Conservation (phyloP, 2,113 vertebrate genomes). For the Paedocypris sp. region DNA sequence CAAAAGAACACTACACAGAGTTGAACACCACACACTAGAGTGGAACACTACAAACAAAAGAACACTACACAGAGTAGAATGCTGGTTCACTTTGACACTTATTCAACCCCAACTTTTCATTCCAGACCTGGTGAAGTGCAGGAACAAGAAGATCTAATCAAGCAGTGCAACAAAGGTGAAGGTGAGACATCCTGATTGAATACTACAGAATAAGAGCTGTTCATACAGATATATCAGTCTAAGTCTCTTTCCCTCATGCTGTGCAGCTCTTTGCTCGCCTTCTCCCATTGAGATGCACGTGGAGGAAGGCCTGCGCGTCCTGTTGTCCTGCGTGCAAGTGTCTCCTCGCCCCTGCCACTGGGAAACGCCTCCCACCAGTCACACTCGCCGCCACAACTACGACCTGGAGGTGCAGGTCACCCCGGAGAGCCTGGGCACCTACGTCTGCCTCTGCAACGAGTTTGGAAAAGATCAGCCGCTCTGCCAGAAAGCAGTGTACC, state of each 20-base stretch:
- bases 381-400: conserved; percentile 50
- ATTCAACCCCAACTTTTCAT: too few relatives aligned
- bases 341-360: conserved; percentile 68
- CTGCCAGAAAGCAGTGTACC: conserved; percentile 62
- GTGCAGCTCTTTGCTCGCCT: conserved; percentile 43
- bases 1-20: too few relatives aligned
- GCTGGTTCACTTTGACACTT: too few relatives aligned
- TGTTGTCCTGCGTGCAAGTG: conserved; percentile 61
- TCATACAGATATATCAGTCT: too few relatives aligned
- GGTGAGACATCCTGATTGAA: too few relatives aligned
- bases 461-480: conserved; percentile 43
- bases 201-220: too few relatives aligned
- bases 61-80: too few relatives aligned
- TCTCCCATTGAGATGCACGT: conserved; percentile 40
- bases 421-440: conserved; percentile 57
- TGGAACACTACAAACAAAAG: too few relatives aligned
- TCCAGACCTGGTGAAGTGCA: conserved; percentile 39
- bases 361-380: conserved; percentile 56
- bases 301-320: conserved; percentile 43
- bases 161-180: conserved; percentile 41
- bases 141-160: conserved; percentile 42
- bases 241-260: too few relatives aligned
- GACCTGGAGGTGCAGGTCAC: conserved; percentile 68
- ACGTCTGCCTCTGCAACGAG: conserved; percentile 69
- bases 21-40: too few relatives aligned